These are phyloP conservation scores for Apodemus sylvaticus DNA, from an alignment of 2,113 vertebrate genomes.

Conservation along the genomic window DNA sequence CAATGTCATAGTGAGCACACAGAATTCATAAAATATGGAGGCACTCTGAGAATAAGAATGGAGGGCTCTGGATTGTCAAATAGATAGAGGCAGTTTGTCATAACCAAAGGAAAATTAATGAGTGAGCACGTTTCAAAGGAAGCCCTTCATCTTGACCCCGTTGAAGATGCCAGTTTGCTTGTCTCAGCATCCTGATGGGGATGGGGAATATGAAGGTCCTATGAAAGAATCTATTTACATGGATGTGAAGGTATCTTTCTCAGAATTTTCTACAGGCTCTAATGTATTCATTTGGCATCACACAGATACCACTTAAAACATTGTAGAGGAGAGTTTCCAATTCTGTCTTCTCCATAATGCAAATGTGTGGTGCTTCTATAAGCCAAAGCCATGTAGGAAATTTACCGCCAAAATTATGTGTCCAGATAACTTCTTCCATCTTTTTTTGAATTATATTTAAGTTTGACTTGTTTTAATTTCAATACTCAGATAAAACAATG, in stretches of 20 bases:
- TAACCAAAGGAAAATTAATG: not conserved
- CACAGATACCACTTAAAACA: not conserved
- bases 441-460: conserved; percentile 13
- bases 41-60: not conserved
- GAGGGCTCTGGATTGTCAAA: not conserved
- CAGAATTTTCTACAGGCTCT: not conserved
- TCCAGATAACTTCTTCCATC: not conserved
- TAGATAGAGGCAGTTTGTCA: not conserved
- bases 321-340: not conserved
- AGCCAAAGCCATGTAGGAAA: not conserved
- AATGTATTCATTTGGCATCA: too few relatives aligned
- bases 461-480: conserved; percentile 14
- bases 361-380: not conserved
- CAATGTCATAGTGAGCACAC: not conserved
- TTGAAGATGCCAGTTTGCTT: not conserved
- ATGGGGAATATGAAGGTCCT: not conserved
- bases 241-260: not conserved
- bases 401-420: not conserved
- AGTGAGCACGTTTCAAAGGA: not conserved
- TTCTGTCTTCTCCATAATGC: not conserved
- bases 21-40: not conserved
- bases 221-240: not conserved
- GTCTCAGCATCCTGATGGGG: not conserved
- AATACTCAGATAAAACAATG: not conserved
- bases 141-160: not conserved